Base-by-base conservation (phyloP, 2,797 vertebrate genomes). In the Agapornis canus region DNA sequence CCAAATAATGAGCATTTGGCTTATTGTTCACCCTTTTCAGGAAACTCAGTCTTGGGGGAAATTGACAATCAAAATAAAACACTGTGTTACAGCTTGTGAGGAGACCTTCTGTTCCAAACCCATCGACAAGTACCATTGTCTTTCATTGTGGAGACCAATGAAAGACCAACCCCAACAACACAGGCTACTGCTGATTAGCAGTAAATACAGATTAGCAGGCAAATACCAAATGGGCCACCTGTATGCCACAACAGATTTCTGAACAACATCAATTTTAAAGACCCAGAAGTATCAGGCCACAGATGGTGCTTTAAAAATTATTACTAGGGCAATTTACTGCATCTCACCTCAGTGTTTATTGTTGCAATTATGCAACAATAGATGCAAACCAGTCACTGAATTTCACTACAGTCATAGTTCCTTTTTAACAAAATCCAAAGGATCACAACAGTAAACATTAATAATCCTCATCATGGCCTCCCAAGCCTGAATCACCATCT, bases 1-100 rank as follows among this genome's bases (percentile, higher is more conserved):
- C 54, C 93, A 29, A 96, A 96, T 95, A 95, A 97, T 42, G 76
- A 96, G 94, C 94, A 95, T 96, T 96, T 97, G 92, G 86, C 70
- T 43, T 88, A 95, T 89, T 89, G 83, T 95, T 96, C 45, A 3
- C 94, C 94, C 86, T 92, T 97, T 96, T 96, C 96, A 96, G 92
- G 91, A 92, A 94, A 88, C 31, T 69, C 18, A 0, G 77, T 78
- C 78, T 85, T 89, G 42, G 35, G 90, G 78, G 79, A 95, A 91
- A 94, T 35, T 11, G 75, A 80, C 61, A 73, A 81, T 61, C 78
- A 85, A 93, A 95, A 80, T 45, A 92, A 89, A 92, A 42, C n/a
- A 49, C 45, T 20, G 3, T 2, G 6, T 75, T 89, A 42, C 2
- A 65, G 75, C 45, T 73, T 73, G n/a, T 27, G 18, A 65, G 89